Conservation (phyloP, 2,888 invertebrate genomes). For the Cerastis leucographa region DNA sequence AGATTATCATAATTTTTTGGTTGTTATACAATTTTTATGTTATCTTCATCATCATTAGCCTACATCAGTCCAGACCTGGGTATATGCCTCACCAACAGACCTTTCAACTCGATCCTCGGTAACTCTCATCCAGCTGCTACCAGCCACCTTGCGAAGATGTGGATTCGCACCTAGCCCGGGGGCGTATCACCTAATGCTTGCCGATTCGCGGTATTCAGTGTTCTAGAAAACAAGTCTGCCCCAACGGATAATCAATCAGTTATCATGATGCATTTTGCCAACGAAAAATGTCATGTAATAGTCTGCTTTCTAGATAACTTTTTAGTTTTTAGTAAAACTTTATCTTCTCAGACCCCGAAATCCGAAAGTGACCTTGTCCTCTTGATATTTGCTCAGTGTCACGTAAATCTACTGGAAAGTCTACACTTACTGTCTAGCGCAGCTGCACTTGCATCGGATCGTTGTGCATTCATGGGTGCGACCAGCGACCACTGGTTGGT, state of each 20-base stretch:
- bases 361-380: neutral
- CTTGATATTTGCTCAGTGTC: neutral
- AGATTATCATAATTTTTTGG: neutral
- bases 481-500: slow-evolving; percentile 97
- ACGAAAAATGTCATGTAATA: no score
- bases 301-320: neutral
- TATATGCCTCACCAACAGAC: neutral
- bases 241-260: neutral
- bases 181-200: neutral
- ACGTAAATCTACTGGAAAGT: neutral
- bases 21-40: neutral
- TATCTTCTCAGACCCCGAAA: neutral
- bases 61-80: neutral
- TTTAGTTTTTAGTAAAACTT: neutral
- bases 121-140: neutral
- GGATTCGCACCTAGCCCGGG: neutral
- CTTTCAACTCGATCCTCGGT: neutral
- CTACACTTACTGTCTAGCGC: slow-evolving; percentile 92
- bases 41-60: neutral
- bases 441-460: slow-evolving; percentile 98
- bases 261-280: neutral
- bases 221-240: neutral
- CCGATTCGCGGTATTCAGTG: neutral
- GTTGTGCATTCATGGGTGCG: slow-evolving; percentile 96
- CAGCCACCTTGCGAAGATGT: neutral